Conservation (phyloP, 1,140 invertebrate species). For the Drosophila orosa region DNA sequence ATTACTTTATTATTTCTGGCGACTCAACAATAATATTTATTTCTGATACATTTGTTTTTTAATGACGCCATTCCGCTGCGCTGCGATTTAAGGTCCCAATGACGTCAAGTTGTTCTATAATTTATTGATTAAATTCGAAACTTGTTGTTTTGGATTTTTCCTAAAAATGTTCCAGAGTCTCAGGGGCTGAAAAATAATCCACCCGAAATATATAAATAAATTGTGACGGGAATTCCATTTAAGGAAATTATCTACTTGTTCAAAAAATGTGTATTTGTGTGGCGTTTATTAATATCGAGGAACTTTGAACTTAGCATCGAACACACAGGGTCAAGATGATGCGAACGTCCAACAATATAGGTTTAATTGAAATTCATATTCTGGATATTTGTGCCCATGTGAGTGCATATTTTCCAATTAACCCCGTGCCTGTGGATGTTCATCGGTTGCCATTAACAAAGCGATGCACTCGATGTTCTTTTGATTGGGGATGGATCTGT, state of each 20-base stretch:
- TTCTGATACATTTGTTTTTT: slow-evolving; percentile 16
- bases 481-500: slow-evolving; percentile 34
- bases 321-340: slow-evolving; percentile 34
- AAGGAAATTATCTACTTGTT: slow-evolving; percentile 12
- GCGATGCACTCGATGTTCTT: slow-evolving; percentile 49
- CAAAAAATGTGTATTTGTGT: slow-evolving; percentile 4
- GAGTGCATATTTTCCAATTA: slow-evolving; percentile 49
- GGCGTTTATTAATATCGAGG: slow-evolving; percentile 20
- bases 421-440: slow-evolving; percentile 9
- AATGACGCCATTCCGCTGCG: slow-evolving; percentile 32
- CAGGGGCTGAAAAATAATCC: slow-evolving; percentile 12
- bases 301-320: slow-evolving; percentile 42
- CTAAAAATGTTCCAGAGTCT: slow-evolving; percentile 35
- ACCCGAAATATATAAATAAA: slow-evolving; percentile 20
- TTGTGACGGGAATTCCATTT: slow-evolving; percentile 10
- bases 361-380: slow-evolving; percentile 54
- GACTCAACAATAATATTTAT: slow-evolving; percentile 35
- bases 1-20: slow-evolving; percentile 33
- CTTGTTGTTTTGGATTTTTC: slow-evolving; percentile 23
- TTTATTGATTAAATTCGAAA: slow-evolving; percentile 43
- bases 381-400: slow-evolving; percentile 10
- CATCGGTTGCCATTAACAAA: slow-evolving; percentile 39
- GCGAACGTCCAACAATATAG: slow-evolving; percentile 40
- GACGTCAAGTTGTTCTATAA: slow-evolving; percentile 44
- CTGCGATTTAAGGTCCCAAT: slow-evolving; percentile 28